Evolutionary conservation across 2,113 vertebrate genomes (phyloP).

Genomic region (Etheostoma cragini): DNA sequence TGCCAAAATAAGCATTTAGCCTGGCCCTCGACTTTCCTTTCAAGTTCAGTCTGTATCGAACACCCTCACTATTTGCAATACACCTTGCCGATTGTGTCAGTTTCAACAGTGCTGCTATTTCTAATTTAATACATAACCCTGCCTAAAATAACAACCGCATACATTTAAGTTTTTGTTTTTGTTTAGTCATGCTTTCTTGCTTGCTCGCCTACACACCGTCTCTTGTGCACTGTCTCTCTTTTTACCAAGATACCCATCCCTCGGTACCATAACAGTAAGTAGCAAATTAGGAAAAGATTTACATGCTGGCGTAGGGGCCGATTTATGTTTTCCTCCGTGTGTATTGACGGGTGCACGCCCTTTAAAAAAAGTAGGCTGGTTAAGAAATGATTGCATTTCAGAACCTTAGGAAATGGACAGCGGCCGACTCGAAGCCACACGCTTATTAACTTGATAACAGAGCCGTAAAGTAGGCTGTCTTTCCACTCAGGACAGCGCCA

Average conservation of each 20-base stretch:
- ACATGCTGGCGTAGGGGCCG: no score
- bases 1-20: slow-evolving; percentile 21
- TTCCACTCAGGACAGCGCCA: no score
- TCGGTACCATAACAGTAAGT: not conserved
- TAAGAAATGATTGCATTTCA: no score
- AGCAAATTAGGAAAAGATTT: slow-evolving; percentile 4
- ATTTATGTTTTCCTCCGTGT: no score
- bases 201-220: not conserved
- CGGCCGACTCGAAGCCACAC: no score
- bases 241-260: not conserved
- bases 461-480: no score
- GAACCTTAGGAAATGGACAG: no score
- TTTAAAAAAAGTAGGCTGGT: no score
- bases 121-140: not conserved
- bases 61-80: not conserved
- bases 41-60: not conserved
- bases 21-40: not conserved
- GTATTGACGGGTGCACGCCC: no score
- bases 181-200: not conserved
- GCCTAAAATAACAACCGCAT: not conserved
- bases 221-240: not conserved
- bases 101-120: not conserved
- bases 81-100: not conserved
- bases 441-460: no score
- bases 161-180: not conserved